A percentile compares a stretch with the other conserved stretches of the same genome.
Conservation (phyloP, 2,797 vertebrate genomes). For the Neoniphon sammara region DNA sequence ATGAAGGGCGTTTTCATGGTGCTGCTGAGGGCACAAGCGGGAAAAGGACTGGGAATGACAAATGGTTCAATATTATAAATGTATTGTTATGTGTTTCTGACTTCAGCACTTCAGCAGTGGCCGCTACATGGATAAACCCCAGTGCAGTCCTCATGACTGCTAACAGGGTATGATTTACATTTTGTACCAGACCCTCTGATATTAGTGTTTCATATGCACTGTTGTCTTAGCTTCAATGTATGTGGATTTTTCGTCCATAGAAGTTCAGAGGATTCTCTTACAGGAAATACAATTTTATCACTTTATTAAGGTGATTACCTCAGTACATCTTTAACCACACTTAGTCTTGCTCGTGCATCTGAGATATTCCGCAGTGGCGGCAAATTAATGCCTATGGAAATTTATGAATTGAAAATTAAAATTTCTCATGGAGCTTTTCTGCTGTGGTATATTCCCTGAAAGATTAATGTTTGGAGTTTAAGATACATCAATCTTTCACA, state of each 20-base stretch:
- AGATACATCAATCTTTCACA: slow-evolving; percentile 76
- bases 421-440: slow-evolving; percentile 56
- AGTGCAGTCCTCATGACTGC: slow-evolving; percentile 38
- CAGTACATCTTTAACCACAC: slow-evolving; percentile 24
- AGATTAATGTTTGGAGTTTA: slow-evolving; percentile 76
- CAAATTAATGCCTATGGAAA: slow-evolving; percentile 55
- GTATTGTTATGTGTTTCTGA: slow-evolving; percentile 58
- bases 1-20: slow-evolving; percentile 38
- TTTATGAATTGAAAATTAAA: slow-evolving; percentile 54
- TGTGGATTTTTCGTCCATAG: slow-evolving; percentile 35
- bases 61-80: slow-evolving; percentile 51
- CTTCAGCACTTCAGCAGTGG: slow-evolving; percentile 52
- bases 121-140: slow-evolving; percentile 59
- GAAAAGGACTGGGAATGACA: slow-evolving; percentile 48
- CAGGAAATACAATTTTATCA: slow-evolving; percentile 41
- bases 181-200: slow-evolving; percentile 52
- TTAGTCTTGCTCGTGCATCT: slow-evolving; percentile 17
- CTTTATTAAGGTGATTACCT: slow-evolving; percentile 39
- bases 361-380: slow-evolving; percentile 47
- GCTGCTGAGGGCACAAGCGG: slow-evolving; percentile 42
- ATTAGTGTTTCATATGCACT: slow-evolving; percentile 59
- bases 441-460: slow-evolving; percentile 64
- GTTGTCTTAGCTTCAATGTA: slow-evolving; percentile 28
- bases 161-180: slow-evolving; percentile 65
- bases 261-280: slow-evolving; percentile 20